Percentiles rank a stretch among this genome's conserved stretches.
phyloP scores from a whole-genome alignment of 2,113 vertebrate genomes.

The Numenius arquata region DNA sequence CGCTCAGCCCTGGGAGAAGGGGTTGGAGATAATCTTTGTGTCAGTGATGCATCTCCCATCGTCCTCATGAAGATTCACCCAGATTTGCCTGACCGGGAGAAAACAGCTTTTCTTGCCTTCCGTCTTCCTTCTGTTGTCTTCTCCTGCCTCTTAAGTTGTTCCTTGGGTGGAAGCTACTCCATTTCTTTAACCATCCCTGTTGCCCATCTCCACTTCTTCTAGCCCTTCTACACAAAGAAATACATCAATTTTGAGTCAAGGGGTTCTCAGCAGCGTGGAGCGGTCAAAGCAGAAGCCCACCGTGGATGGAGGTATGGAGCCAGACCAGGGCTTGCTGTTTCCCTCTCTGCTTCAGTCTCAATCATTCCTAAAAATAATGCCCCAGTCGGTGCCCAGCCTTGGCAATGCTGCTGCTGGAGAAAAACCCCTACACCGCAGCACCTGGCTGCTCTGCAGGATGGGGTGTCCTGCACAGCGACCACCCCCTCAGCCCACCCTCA shows the following conservation, averaged over 20 bases:
- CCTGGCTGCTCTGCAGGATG: background rate
- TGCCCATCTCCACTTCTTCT: background rate
- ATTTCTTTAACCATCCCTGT: background rate
- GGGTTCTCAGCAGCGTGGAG: background rate
- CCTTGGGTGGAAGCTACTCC: background rate
- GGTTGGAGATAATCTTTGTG: background rate
- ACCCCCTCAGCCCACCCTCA: background rate
- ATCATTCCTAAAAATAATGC: background rate
- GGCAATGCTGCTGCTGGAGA: background rate
- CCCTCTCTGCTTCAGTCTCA: background rate
- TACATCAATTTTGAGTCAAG: fast-evolving
- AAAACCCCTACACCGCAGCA: background rate
- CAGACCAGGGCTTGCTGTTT: background rate
- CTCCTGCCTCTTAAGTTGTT: background rate
- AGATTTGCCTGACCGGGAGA: background rate
- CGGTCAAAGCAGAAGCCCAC: background rate
- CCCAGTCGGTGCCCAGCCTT: background rate
- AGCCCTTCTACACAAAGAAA: background rate
- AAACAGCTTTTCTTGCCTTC: background rate
- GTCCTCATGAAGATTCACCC: background rate
- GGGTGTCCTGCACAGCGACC: background rate
- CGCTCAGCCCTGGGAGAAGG: background rate
- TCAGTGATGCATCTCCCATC: background rate
- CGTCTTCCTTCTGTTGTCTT: background rate
- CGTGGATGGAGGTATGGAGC: background rate